Percentiles rank a stretch among this genome's conserved stretches.
Conservation (phyloP, 2,888 invertebrate genomes). For the Tenthredo distinguenda region DNA sequence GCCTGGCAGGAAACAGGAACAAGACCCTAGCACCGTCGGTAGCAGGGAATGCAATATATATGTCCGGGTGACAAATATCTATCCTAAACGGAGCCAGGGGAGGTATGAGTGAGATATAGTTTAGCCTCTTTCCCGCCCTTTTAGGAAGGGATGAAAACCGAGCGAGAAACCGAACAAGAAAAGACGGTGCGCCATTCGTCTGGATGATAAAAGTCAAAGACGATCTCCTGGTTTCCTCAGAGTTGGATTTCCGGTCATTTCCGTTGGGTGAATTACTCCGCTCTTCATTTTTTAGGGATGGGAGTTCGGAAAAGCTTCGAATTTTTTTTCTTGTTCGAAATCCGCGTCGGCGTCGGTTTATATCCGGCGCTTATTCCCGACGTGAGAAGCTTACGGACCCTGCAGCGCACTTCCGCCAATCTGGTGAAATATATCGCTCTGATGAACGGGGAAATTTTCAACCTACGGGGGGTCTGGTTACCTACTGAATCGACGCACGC, state of each 20-base stretch:
- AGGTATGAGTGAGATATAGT: conserved; percentile 36
- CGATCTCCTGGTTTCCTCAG: background rate
- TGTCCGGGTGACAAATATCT: conserved; percentile 50
- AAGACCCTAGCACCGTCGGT: background rate
- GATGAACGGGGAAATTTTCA: conserved; percentile 39
- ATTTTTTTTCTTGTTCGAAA: background rate
- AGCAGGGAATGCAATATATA: conserved; percentile 46
- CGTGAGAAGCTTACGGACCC: conserved; percentile 30
- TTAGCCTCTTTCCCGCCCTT: conserved; percentile 23
- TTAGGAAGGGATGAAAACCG: background rate
- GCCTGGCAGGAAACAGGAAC: conserved; percentile 20
- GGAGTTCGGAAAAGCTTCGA: background rate
- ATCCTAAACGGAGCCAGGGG: conserved; percentile 47
- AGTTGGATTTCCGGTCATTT: background rate
- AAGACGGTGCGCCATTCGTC: background rate
- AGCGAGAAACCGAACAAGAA: background rate
- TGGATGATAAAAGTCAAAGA: background rate
- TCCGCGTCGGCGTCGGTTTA: background rate
- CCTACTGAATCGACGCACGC: conserved; percentile 19
- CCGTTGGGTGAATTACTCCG: background rate
- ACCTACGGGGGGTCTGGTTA: background rate
- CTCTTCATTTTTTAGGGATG: background rate
- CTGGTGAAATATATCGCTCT: conserved; percentile 41
- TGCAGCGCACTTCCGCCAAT: conserved; percentile 32
- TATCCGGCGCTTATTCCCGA: background rate